These are phyloP conservation scores for Drepanosiphum platanoidis DNA, from an alignment of 2,888 invertebrate genomes.

Conservation along the genomic window DNA sequence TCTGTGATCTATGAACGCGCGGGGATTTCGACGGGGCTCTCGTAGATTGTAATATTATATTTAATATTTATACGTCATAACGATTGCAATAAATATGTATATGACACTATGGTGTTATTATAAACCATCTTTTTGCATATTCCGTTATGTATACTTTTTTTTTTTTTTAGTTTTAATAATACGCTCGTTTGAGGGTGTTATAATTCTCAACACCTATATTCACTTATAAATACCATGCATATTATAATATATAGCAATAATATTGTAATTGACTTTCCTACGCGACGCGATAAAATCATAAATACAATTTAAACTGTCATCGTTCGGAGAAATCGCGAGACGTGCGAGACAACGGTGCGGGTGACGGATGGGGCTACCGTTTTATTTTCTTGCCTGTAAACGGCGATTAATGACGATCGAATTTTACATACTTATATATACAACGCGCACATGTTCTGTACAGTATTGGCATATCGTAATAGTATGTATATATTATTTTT, in stretches of 20 bases:
- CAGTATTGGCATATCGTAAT: not conserved
- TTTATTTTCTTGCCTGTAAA: not conserved
- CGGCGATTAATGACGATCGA: not conserved
- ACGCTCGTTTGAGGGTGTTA: no score
- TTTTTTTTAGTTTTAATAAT: no score
- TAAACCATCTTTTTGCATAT: no score
- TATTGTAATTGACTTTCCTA: not conserved
- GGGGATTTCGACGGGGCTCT: no score
- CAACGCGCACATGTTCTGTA: not conserved
- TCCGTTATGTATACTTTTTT: no score
- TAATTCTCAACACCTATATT: no score
- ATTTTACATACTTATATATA: not conserved
- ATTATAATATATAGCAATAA: not conserved
- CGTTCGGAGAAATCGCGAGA: not conserved
- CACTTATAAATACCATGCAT: not conserved
- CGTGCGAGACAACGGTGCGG: not conserved
- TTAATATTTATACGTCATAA: no score
- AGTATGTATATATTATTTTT: not conserved
- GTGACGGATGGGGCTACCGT: not conserved
- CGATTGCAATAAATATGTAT: no score
- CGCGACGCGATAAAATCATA: slow-evolving; percentile 6
- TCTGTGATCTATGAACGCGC: no score
- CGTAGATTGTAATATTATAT: no score
- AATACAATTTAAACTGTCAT: slow-evolving; percentile 14
- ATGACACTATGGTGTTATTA: no score